A percentile compares a stretch with the other conserved stretches of the same genome.
Evolutionary conservation across 2,797 vertebrate genomes (phyloP).

Genomic region (Chromobotia macracanthus): DNA sequence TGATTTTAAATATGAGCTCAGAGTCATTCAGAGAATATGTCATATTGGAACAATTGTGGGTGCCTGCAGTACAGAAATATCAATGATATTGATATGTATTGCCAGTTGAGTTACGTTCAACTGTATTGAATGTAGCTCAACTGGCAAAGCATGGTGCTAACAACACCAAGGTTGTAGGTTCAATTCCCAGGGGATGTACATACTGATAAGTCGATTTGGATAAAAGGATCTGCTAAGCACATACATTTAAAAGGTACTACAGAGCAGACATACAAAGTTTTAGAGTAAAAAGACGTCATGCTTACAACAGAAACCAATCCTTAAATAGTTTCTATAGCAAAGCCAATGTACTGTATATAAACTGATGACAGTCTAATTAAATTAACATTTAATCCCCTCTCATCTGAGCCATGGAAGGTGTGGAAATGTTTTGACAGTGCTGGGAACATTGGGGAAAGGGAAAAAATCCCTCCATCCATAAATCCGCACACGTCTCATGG

Average conservation of each 20-base stretch:
- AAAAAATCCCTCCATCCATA: conserved; percentile 38
- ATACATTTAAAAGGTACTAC: conserved; percentile 2
- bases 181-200: background rate
- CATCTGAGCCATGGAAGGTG: conserved; percentile 66
- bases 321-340: conserved; percentile 29
- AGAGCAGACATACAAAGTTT: background rate
- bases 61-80: conserved; percentile 59
- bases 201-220: conserved; percentile 3
- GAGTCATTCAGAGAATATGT: conserved; percentile 50
- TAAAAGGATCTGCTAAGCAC: background rate
- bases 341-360: conserved; percentile 69
- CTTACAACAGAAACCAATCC: conserved; percentile 33
- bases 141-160: background rate
- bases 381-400: conserved; percentile 72
- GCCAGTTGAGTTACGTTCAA: background rate
- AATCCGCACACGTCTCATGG: conserved; percentile 42
- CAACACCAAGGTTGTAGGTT: background rate
- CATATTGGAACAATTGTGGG: conserved; percentile 51
- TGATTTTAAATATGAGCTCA: conserved; percentile 46
- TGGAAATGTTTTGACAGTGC: conserved; percentile 67
- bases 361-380: conserved; percentile 80
- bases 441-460: conserved; percentile 39
- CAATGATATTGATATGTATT: conserved; percentile 48
- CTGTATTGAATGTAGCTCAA: background rate
- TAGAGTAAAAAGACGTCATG: background rate